Conservation (phyloP, 1,140 invertebrate species). For the Ips typographus region DNA sequence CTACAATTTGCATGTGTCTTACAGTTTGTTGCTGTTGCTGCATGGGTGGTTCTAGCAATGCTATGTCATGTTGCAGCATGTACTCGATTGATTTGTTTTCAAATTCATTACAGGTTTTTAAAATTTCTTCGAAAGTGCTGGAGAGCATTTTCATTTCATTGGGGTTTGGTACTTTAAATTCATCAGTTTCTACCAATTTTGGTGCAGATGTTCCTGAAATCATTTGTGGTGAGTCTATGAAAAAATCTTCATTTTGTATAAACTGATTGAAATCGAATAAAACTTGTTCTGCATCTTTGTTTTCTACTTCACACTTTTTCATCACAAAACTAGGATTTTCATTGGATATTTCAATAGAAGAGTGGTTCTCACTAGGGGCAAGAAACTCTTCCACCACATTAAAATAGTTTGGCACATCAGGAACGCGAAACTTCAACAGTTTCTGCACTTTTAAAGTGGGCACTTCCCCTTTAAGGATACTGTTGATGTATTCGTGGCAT, state of each 20-base stretch:
- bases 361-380: neutral
- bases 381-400: slow-evolving; percentile 10
- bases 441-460: neutral
- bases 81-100: slow-evolving; percentile 17
- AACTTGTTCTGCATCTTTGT: neutral
- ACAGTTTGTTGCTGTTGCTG: neutral
- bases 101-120: slow-evolving; percentile 23
- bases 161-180: neutral
- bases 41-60: slow-evolving; percentile 4
- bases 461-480: neutral
- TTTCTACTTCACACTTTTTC: neutral
- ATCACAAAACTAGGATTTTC: too few relatives aligned
- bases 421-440: slow-evolving; percentile 8
- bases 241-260: neutral
- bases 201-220: slow-evolving; percentile 14
- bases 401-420: slow-evolving; percentile 24
- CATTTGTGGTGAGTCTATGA: neutral
- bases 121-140: slow-evolving; percentile 17
- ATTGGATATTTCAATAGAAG: too few relatives aligned
- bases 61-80: slow-evolving; percentile 11
- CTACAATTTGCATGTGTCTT: neutral
- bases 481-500: slow-evolving; percentile 19
- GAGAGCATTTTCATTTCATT: slow-evolving; percentile 10
- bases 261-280: slow-evolving; percentile 12
- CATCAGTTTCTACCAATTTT: slow-evolving; percentile 16